Evolutionary conservation across 2,797 vertebrate species (phyloP).

Genomic region (Molothrus aeneus): DNA sequence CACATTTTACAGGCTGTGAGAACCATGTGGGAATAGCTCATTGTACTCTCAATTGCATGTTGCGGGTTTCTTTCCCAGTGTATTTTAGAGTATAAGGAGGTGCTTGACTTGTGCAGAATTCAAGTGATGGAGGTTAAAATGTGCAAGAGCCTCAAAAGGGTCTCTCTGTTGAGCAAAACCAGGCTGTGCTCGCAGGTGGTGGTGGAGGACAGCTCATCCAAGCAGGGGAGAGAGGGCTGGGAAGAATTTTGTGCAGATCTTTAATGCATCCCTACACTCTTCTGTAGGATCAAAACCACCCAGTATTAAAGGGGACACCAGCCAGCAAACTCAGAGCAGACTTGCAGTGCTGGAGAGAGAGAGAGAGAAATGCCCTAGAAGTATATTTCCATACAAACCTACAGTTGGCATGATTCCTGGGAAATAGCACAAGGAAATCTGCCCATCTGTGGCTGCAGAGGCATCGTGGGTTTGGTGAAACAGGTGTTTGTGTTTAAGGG

Average conservation of each 20-base stretch:
- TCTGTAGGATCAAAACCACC: not conserved
- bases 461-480: not conserved
- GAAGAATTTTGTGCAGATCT: not conserved
- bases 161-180: not conserved
- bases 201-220: accelerated
- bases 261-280: not conserved
- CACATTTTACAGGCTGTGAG: not conserved
- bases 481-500: not conserved
- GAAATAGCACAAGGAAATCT: not conserved
- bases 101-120: not conserved
- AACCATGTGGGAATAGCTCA: not conserved
- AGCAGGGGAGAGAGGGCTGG: not conserved
- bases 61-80: accelerated
- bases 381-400: not conserved
- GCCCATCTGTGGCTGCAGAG: not conserved
- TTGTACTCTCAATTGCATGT: not conserved
- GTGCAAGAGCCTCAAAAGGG: not conserved
- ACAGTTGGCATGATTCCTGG: not conserved
- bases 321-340: not conserved
- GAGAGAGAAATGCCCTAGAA: not conserved
- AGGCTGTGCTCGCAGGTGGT: accelerated
- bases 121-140: not conserved
- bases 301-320: not conserved
- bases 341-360: not conserved
- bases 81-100: not conserved